These are phyloP conservation scores for Pleuronectes platessa DNA, from an alignment of 2,113 vertebrate genomes.

Conservation along the genomic window DNA sequence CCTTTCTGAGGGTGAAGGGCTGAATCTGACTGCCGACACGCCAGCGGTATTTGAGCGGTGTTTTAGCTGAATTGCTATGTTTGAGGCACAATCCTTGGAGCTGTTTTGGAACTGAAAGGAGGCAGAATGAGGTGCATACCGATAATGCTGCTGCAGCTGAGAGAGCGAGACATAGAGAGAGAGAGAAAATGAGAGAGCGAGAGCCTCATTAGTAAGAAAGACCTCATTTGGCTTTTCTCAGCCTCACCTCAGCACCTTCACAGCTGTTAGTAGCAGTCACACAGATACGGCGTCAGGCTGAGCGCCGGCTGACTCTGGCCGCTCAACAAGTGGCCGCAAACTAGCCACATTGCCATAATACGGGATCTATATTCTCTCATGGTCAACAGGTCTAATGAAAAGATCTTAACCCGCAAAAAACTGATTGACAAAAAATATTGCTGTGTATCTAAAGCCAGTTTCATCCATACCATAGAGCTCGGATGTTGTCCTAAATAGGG, in stretches of 20 bases:
- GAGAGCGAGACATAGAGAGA: constrained; percentile 10
- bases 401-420: neutral
- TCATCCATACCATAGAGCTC: too few relatives aligned
- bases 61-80: constrained; percentile 67
- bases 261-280: constrained; percentile 68
- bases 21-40: constrained; percentile 57
- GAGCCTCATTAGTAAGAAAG: constrained; percentile 73
- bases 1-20: constrained; percentile 26
- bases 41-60: constrained; percentile 44
- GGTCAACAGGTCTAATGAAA: constrained; percentile 14
- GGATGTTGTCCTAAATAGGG: too few relatives aligned
- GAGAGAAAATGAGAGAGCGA: neutral
- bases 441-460: too few relatives aligned
- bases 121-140: constrained; percentile 71
- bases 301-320: constrained; percentile 31
- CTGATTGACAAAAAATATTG: neutral
- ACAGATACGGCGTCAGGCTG: constrained; percentile 13
- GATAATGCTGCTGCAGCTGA: constrained; percentile 71
- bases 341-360: neutral
- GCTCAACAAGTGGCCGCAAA: constrained; percentile 28
- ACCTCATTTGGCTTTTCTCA: constrained; percentile 68
- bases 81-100: constrained; percentile 66
- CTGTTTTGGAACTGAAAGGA: constrained; percentile 64
- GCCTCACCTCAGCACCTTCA: constrained; percentile 71
- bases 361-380: constrained; percentile 5